Evolutionary conservation across 2,113 vertebrate genomes (phyloP), one percentile per base, ranked within the genome.

Genomic region (Notarius quadriscutis): DNA sequence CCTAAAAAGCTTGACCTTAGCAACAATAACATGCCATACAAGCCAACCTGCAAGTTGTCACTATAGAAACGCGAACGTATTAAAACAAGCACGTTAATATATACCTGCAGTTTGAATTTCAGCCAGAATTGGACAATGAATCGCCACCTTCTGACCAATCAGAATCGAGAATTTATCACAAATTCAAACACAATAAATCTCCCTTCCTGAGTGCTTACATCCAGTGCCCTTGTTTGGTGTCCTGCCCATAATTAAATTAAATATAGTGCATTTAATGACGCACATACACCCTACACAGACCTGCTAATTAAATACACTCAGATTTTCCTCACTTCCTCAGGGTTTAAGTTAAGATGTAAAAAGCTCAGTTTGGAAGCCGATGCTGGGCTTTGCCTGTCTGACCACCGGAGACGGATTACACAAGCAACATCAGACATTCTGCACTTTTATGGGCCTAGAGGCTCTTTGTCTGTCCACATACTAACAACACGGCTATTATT

Each of bases 381-480:
- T 34, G 7, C 63, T 34, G 82, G n/a, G 81, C 41, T 83, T 85
- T 48, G 41, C 41, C 71, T 15, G 83, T 86, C 41, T 80, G 50
- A 41, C 75, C 62, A 30, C 85, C 65, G 20, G 27, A 86, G 85
- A 80, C 84, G 8, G 62, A 79, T 67, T 86, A 67, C 62, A 86
- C 51, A 22, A 86, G 85, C 50, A 53, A 86, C 60, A 79, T 80
- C 85, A 86, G 74, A 86, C 48, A 86, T 86, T 86, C 75, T 80
- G 75, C 20, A 20, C 60, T 41, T 87, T 87, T 87, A 77, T 65
- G 67, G 57, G 80, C 69, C 58, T 74, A 22, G 55, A 75, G 86
- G 78, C 63, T 67, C 22, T 81, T 83, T 84, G 71, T 86, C 63
- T 51, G 60, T 87, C n/a, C 53, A n/a, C 69, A 77, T n/a, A 75